Evolutionary conservation across 2,113 vertebrate genomes (phyloP).

Genomic region (Crotalus horridus): DNA sequence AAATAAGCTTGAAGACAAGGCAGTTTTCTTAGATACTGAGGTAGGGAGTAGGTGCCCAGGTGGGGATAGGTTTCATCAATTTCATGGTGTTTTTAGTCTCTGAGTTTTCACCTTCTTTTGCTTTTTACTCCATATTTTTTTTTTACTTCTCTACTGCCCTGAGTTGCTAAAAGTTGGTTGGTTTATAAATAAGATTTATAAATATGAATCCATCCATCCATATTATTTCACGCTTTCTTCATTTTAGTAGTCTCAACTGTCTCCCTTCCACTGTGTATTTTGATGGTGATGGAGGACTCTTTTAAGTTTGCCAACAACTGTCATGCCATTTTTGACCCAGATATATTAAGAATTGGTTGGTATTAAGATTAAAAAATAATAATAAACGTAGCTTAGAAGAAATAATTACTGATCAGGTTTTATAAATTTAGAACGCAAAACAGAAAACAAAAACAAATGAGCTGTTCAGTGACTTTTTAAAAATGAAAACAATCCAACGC

Average conservation of each 20-base stretch:
- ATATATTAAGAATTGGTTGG: neutral
- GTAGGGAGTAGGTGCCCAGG: no score
- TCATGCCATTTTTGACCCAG: neutral
- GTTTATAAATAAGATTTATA: neutral
- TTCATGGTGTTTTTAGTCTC: neutral
- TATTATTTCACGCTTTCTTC: neutral
- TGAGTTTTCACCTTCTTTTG: neutral
- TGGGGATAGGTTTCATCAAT: neutral
- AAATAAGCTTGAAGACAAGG: neutral
- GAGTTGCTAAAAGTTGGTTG: neutral
- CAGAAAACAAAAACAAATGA: neutral
- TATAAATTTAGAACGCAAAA: neutral
- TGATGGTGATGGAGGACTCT: neutral
- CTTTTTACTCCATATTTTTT: neutral
- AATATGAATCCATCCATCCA: neutral
- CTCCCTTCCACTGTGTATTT: neutral
- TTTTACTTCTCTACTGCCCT: neutral
- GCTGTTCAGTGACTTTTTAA: neutral
- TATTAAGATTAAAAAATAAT: neutral
- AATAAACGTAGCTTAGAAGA: neutral
- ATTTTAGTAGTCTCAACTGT: neutral
- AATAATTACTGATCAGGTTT: neutral
- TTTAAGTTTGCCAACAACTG: neutral
- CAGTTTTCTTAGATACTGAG: neutral
- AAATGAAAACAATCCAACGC: neutral